Evolutionary conservation across 2,797 vertebrate species (phyloP).

Genomic region (Poecilia wingei): DNA sequence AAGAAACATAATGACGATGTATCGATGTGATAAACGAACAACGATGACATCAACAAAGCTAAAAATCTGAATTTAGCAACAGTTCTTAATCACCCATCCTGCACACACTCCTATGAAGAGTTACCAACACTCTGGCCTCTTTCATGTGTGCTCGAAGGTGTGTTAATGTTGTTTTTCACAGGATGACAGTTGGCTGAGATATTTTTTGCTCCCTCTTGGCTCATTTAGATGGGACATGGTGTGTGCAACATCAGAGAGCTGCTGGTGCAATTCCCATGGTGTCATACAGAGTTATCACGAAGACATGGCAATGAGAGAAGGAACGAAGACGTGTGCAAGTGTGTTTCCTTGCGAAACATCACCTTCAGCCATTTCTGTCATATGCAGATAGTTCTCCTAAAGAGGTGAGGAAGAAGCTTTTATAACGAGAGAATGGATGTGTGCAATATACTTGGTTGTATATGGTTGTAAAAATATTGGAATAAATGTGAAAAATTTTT

Average conservation of each 20-base stretch:
- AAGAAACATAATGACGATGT: background rate
- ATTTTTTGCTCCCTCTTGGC: constrained; percentile 17
- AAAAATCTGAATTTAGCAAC: background rate
- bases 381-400: constrained; percentile 27
- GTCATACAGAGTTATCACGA: background rate
- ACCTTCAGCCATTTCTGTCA: constrained; percentile 54
- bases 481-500: background rate
- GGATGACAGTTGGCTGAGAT: constrained; percentile 20
- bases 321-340: background rate
- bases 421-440: background rate
- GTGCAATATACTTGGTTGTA: background rate
- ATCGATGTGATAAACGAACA: background rate
- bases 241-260: constrained; percentile 40
- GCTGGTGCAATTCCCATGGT: constrained; percentile 27
- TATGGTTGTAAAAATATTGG: background rate
- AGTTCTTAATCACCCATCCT: background rate
- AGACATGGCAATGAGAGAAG: constrained; percentile 3
- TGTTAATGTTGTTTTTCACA: constrained; percentile 1
- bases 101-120: background rate
- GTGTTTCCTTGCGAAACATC: background rate
- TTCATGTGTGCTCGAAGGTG: background rate
- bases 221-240: constrained; percentile 35
- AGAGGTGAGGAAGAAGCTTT: background rate
- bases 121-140: background rate
- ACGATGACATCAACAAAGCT: background rate